These are phyloP conservation scores for Diaphora mendica DNA, from an alignment of 2,888 invertebrate genomes.

Conservation along the genomic window DNA sequence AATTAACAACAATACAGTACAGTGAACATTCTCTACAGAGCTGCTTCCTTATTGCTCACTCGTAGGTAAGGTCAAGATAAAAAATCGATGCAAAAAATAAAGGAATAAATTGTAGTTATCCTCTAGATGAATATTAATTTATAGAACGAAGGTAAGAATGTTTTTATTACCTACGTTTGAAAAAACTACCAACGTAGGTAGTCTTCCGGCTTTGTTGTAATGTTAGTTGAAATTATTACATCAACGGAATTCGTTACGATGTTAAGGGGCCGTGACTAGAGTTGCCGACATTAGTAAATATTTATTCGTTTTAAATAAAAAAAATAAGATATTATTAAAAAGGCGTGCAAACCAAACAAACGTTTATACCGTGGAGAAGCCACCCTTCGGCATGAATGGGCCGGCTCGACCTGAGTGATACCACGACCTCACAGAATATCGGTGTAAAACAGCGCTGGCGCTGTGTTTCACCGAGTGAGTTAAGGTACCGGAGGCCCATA, in stretches of 20 bases:
- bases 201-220: neutral
- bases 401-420: too few species aligned
- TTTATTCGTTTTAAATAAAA: neutral
- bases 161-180: neutral
- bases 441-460: too few species aligned
- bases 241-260: neutral
- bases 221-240: neutral
- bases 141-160: neutral
- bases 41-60: slow-evolving; percentile 45
- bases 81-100: slow-evolving; percentile 10
- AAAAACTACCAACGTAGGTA: neutral
- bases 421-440: too few species aligned
- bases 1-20: slow-evolving; percentile 17
- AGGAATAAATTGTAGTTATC: neutral
- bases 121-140: neutral
- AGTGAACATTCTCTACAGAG: slow-evolving; percentile 35
- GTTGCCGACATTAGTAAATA: neutral
- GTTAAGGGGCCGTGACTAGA: neutral
- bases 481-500: too few species aligned
- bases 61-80: slow-evolving; percentile 48
- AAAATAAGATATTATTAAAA: neutral
- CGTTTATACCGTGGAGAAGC: too few species aligned
- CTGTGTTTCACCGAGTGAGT: too few species aligned
- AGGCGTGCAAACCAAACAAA: too few species aligned
- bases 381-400: too few species aligned